Conservation (phyloP, 2,888 invertebrate genomes). For the Diarsia brunnea region DNA sequence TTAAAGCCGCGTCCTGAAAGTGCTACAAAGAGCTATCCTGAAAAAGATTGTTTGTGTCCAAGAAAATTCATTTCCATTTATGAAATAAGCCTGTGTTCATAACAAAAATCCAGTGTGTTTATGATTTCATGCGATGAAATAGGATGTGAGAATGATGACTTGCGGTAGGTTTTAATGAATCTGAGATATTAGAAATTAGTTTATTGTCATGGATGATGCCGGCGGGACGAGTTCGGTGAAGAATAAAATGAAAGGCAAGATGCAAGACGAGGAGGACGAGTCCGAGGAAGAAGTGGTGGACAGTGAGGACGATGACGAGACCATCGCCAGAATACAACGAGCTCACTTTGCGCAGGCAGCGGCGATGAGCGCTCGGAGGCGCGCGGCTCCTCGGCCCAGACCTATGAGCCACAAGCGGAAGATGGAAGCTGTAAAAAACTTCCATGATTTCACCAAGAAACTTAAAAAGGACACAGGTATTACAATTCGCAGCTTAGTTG, state of each 20-base stretch:
- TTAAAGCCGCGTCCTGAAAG: conserved; percentile 83
- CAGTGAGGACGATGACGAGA: conserved; percentile 88
- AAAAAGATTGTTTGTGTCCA: conserved; percentile 74
- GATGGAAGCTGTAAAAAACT: conserved; percentile 88
- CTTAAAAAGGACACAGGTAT: conserved; percentile 89
- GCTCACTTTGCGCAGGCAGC: conserved; percentile 87
- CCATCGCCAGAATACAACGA: conserved; percentile 87
- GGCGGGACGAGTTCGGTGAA: conserved; percentile 78
- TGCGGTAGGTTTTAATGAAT: conserved; percentile 57
- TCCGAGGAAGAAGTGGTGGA: conserved; percentile 85
- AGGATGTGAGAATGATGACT: conserved; percentile 61
- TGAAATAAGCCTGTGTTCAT: conserved; percentile 59
- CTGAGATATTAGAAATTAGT: conserved; percentile 60
- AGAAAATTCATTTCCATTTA: conserved; percentile 60
- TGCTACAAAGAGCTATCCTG: conserved; percentile 83
- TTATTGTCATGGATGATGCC: conserved; percentile 81
- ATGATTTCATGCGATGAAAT: conserved; percentile 50
- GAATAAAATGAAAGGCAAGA: conserved; percentile 79
- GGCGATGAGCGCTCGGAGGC: conserved; percentile 84
- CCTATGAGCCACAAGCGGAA: conserved; percentile 89
- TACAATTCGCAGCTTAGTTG: conserved; percentile 87
- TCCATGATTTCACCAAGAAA: conserved; percentile 89
- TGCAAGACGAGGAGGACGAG: conserved; percentile 77
- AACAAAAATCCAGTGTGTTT: conserved; percentile 51
- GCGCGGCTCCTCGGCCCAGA: conserved; percentile 80